Conservation (phyloP, 2,888 invertebrate genomes). For the Eupithecia dodoneata region DNA sequence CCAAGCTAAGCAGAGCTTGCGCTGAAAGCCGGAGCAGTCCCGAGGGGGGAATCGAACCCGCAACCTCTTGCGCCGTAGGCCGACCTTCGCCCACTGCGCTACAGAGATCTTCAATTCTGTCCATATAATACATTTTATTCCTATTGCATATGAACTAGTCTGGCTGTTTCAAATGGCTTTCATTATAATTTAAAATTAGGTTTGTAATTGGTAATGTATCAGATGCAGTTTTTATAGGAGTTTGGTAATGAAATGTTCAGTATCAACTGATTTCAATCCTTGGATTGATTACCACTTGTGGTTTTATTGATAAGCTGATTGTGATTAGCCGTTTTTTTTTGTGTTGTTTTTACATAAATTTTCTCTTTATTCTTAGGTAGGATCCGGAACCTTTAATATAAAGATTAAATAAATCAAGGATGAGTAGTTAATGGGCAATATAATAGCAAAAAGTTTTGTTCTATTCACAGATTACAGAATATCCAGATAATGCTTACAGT, state of each 20-base stretch:
- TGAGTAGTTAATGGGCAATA: no score
- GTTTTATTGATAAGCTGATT: background rate
- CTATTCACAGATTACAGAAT: background rate
- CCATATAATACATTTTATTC: no score
- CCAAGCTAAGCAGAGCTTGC: no score
- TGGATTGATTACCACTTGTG: background rate
- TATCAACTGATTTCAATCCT: background rate
- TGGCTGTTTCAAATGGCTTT: background rate
- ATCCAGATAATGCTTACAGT: no score
- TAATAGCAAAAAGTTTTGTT: background rate
- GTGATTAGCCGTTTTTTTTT: background rate
- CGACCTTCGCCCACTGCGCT: no score
- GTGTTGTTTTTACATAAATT: background rate
- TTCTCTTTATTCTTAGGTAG: background rate
- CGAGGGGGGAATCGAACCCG: no score
- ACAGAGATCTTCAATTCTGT: no score
- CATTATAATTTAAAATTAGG: background rate
- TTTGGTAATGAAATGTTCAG: background rate
- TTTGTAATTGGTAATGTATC: background rate
- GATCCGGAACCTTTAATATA: no score
- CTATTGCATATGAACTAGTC: background rate
- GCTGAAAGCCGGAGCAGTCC: no score
- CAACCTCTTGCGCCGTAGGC: no score
- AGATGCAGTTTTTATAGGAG: background rate
- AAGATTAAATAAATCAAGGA: no score